Evolutionary conservation across 2,797 vertebrate species (phyloP), one percentile per base, ranked within the genome.

Genomic region (Chloroceryle amazona): DNA sequence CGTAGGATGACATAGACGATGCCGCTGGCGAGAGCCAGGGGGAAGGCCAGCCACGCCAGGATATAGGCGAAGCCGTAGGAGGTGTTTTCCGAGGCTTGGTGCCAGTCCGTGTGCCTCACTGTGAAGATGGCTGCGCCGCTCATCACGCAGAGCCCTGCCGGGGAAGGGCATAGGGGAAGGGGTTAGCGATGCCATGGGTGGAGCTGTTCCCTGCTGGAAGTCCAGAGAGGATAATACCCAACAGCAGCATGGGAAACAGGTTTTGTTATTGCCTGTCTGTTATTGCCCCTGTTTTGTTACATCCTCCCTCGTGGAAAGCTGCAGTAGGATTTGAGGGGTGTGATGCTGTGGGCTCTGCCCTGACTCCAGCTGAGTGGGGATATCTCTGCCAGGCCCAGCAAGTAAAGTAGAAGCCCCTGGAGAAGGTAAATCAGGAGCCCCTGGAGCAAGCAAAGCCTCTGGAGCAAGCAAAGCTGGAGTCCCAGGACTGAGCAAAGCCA

Each of bases 41-140:
- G 99, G 97, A 99, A 99, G 15, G 99, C 98, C 97, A 99, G 97
- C 99, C 99, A 99, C 23, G 99, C 99, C 98, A 99, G 96, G 95
- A 99, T 99, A 65, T 99, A 99, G 89, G 99, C 98, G 3, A 99
- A 99, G 91, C 99, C 99, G 0, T 98, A 99, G 84, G 90, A 73
- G n/a, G 89, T 31, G 6, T 11, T 54, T 0, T 37, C 54, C 2
- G 49, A 3, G 95, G 79, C 76, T 66, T 20, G 25, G 12, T 91
- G 75, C 74, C 97, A 96, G 4, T 98, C 97, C 2, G 98, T 94
- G 93, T 98, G 97, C 98, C 98, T 98, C 97, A 99, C 99, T 1
- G 99, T 99, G 98, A 99, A 99, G 98, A 99, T 99, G 98, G 99
- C 98, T 0, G 99, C 99, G 0, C 97, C 99, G 0, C 99, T 99